Evolutionary conservation across 2,113 vertebrate species (phyloP).

Genomic region (Cervus canadensis): DNA sequence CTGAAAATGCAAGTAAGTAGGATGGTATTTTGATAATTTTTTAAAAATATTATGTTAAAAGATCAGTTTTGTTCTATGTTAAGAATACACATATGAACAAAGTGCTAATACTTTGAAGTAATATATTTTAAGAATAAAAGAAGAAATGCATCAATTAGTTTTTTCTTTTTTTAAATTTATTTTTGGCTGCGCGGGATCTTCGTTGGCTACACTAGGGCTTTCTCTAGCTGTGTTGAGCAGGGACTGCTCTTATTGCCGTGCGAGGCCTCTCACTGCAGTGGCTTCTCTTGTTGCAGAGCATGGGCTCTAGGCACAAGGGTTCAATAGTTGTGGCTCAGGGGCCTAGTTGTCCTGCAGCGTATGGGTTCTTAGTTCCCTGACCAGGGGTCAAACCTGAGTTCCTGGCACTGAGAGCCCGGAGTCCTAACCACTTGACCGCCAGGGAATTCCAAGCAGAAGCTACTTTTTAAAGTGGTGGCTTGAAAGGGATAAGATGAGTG

Average conservation of each 20-base stretch:
- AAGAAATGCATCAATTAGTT: neutral
- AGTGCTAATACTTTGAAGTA: neutral
- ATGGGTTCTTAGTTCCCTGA: neutral
- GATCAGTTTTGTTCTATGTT: neutral
- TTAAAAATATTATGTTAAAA: neutral
- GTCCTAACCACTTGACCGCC: neutral
- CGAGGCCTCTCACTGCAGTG: neutral
- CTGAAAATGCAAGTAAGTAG: constrained; percentile 87
- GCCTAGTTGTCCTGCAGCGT: neutral
- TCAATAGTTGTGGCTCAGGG: neutral
- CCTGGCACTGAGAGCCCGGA: fast-evolving
- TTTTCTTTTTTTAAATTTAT: neutral
- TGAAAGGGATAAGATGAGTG: neutral
- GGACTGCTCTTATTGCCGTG: fast-evolving
- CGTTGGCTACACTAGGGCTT: neutral
- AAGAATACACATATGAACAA: neutral
- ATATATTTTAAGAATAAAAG: neutral
- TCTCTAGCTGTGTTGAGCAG: neutral
- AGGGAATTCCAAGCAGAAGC: neutral
- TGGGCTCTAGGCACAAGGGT: neutral
- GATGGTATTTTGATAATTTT: neutral
- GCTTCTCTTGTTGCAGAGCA: neutral
- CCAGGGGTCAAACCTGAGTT: neutral
- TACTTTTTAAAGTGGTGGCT: neutral
- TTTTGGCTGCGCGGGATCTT: neutral